phyloP scores from a whole-genome alignment of 2,888 invertebrate genomes.

The Arge pagana region DNA sequence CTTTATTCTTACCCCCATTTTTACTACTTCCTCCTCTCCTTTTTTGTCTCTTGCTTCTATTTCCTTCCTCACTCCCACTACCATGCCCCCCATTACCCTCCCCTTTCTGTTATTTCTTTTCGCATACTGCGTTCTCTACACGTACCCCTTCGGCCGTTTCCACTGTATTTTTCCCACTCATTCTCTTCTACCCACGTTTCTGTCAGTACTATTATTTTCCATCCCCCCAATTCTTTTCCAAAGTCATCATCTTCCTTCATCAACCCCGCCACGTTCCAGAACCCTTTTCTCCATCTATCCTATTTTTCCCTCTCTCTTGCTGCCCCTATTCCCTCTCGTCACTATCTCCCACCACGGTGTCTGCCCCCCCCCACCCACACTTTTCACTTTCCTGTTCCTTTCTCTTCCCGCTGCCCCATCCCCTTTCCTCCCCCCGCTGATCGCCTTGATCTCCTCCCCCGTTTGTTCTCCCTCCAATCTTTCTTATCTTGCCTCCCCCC shows the following conservation, averaged over 20 bases:
- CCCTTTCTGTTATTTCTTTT: too few species aligned
- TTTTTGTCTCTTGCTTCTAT: too few species aligned
- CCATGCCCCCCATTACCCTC: too few species aligned
- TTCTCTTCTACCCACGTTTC: slow-evolving; percentile 15
- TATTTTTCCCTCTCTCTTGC: background rate
- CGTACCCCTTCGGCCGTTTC: background rate
- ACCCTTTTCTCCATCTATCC: background rate
- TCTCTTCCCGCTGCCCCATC: background rate
- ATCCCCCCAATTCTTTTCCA: slow-evolving; percentile 1
- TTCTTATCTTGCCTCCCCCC: background rate
- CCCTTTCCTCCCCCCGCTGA: background rate
- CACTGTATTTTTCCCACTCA: background rate
- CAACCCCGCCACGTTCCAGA: slow-evolving; percentile 21
- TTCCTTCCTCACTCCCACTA: too few species aligned
- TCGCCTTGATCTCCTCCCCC: background rate
- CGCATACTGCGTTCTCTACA: too few species aligned
- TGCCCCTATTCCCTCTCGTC: background rate
- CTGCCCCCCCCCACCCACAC: background rate
- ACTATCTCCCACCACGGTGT: background rate
- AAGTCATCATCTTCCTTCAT: slow-evolving; percentile 7
- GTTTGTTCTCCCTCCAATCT: background rate
- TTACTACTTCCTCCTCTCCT: background rate
- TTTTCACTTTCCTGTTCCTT: slow-evolving; percentile 3
- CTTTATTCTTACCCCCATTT: background rate
- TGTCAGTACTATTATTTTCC: background rate